These are phyloP conservation scores for Scelioninae gen. 1 DNA, from an alignment of 2,888 invertebrate genomes.

Conservation along the genomic window DNA sequence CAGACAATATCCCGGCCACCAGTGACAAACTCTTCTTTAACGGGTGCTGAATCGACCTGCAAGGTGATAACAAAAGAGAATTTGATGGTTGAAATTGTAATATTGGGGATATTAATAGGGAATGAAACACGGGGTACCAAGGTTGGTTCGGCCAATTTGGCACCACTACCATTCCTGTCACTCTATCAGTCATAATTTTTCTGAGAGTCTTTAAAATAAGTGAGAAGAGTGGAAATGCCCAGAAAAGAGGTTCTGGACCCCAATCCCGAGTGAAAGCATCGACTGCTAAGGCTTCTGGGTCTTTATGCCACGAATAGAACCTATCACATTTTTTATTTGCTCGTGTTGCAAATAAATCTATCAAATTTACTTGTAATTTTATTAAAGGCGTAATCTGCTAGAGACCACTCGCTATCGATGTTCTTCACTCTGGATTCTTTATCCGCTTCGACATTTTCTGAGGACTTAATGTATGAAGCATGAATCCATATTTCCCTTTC, in stretches of 20 bases:
- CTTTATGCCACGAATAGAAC: neutral
- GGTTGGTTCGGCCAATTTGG: conserved; percentile 8
- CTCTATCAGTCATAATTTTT: conserved; percentile 1
- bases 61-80: conserved; percentile 1
- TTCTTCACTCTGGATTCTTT: neutral
- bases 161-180: neutral
- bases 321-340: neutral
- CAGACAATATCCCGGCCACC: conserved; percentile 3
- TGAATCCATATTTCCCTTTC: neutral
- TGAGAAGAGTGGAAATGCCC: neutral
- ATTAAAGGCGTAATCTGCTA: neutral
- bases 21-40: neutral
- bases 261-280: neutral
- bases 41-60: neutral
- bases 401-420: neutral
- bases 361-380: neutral
- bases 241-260: neutral
- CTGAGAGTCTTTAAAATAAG: neutral
- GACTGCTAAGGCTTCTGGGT: neutral
- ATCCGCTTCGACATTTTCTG: neutral
- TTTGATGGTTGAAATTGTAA: neutral
- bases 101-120: neutral
- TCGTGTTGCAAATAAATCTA: neutral
- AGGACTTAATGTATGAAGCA: neutral
- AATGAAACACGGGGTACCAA: conserved; percentile 4